Evolutionary conservation across 2,113 vertebrate species (phyloP).

Genomic region (Barnardius zonarius): DNA sequence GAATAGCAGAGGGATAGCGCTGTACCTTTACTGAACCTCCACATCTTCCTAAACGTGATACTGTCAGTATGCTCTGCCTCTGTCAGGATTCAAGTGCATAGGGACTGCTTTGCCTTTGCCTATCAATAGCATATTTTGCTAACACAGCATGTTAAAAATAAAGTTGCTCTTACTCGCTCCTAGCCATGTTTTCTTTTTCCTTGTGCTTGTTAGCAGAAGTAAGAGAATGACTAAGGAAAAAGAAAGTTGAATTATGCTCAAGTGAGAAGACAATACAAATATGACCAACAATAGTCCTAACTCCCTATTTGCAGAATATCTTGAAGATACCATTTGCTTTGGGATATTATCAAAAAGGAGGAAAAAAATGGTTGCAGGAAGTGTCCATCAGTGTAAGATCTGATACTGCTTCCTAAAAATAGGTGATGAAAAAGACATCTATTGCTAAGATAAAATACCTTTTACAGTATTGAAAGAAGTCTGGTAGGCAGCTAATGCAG

Average conservation of each 20-base stretch:
- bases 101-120: background rate
- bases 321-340: background rate
- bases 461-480: background rate
- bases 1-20: background rate
- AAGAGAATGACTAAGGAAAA: background rate
- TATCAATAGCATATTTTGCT: background rate
- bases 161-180: background rate
- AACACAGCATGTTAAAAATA: background rate
- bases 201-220: background rate
- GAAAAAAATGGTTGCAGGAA: background rate
- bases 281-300: background rate
- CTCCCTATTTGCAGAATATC: background rate
- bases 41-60: background rate
- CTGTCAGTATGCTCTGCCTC: background rate
- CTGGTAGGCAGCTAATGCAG: background rate
- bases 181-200: background rate
- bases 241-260: background rate
- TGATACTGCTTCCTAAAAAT: background rate
- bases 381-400: background rate
- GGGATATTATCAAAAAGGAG: background rate
- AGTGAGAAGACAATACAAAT: background rate
- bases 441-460: background rate
- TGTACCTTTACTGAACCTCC: background rate
- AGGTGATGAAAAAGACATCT: background rate
- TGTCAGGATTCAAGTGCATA: background rate